Conservation (phyloP, 1,140 invertebrate species). For the Zelostemma sp. region DNA sequence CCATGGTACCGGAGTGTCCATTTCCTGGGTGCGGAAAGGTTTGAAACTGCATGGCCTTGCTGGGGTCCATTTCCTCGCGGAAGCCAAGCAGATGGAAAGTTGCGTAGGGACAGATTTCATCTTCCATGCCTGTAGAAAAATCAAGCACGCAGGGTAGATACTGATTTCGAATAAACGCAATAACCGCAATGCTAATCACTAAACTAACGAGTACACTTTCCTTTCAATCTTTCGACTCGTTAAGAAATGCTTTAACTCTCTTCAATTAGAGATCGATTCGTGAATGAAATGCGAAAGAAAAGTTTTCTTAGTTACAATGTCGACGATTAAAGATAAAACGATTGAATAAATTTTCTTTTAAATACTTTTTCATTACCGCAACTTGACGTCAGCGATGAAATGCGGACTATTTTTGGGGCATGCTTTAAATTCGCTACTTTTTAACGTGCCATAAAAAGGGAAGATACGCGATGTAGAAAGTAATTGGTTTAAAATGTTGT, state of each 20-base stretch:
- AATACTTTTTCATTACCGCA: constrained; percentile 25
- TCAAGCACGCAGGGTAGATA: constrained; percentile 60
- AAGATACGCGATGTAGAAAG: constrained; percentile 1
- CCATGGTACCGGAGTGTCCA: constrained; percentile 82
- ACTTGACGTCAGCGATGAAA: constrained; percentile 23
- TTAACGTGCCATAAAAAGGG: background rate
- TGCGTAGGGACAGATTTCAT: constrained; percentile 94
- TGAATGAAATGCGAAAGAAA: background rate
- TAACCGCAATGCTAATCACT: background rate
- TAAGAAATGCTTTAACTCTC: too few relatives aligned
- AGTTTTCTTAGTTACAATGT: background rate
- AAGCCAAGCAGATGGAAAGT: constrained; percentile 94
- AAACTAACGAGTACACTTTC: background rate
- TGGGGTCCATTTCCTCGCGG: constrained; percentile 94
- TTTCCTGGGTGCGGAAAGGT: constrained; percentile 88
- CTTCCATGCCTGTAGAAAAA: constrained; percentile 83
- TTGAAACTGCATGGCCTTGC: constrained; percentile 87
- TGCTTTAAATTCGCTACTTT: constrained; percentile 1
- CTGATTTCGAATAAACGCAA: constrained; percentile 33
- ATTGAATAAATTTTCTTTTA: background rate
- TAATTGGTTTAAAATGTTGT: background rate
- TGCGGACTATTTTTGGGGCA: constrained; percentile 6
- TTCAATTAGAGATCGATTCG: too few relatives aligned
- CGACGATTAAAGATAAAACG: too few relatives aligned
- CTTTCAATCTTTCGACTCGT: constrained; percentile 7